Percentiles rank a stretch among this genome's conserved stretches.
Conservation (phyloP, 2,888 invertebrate genomes). For the Drosophila nr. perissopoda region DNA sequence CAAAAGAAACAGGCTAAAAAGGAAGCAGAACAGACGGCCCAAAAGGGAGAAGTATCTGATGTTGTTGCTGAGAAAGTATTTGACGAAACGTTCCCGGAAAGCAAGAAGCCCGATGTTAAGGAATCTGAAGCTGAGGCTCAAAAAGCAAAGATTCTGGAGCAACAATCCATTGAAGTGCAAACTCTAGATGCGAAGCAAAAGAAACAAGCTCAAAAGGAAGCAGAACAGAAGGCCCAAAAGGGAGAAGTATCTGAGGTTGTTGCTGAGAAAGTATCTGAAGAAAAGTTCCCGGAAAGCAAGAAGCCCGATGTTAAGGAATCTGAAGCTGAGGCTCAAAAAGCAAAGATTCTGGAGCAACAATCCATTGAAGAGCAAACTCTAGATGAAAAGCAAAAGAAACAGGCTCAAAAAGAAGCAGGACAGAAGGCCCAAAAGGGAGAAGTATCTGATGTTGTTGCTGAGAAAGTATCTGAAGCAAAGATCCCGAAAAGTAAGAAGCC, state of each 20-base stretch:
- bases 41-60: constrained; percentile 13
- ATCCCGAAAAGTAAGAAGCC: neutral
- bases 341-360: constrained; percentile 6
- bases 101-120: neutral
- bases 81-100: neutral
- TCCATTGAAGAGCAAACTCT: constrained; percentile 10
- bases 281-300: neutral
- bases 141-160: neutral
- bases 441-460: constrained; percentile 1
- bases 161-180: neutral
- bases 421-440: neutral
- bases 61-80: constrained; percentile 1
- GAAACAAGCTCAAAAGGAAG: neutral
- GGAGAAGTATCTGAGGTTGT: constrained; percentile 7
- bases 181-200: neutral
- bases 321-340: constrained; percentile 13
- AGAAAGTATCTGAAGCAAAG: neutral
- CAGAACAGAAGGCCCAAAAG: neutral
- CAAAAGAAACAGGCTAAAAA: neutral
- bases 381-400: neutral
- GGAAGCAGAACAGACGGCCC: neutral
- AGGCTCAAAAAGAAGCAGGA: neutral
- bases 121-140: neutral
- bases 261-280: constrained; percentile 1
- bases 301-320: constrained; percentile 21